Evolutionary conservation across 2,888 invertebrate genomes (phyloP).

Genomic region (Trichacis sp.): DNA sequence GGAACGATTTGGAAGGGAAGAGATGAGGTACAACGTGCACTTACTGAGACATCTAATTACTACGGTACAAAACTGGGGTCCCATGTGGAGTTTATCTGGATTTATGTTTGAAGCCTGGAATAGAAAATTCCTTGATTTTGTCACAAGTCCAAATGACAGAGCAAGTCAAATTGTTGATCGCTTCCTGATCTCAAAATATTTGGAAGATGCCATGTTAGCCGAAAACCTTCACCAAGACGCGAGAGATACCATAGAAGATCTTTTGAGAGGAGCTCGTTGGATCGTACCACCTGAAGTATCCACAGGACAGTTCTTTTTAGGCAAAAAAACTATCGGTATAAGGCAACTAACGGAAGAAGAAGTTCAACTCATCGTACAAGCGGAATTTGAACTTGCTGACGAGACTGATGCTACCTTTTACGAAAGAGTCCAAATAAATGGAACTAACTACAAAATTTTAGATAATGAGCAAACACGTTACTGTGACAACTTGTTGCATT

Average conservation of each 20-base stretch:
- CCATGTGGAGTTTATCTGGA: conserved; percentile 15
- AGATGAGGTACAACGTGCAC: conserved; percentile 23
- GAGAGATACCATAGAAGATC: background rate
- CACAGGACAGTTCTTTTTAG: background rate
- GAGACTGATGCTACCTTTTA: too few species aligned
- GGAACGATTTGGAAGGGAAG: conserved; percentile 3
- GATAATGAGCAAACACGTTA: too few species aligned
- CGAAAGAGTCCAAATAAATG: too few species aligned
- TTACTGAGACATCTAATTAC: conserved; percentile 9
- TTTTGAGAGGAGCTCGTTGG: background rate
- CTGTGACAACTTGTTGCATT: too few species aligned
- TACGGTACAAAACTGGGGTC: conserved; percentile 19
- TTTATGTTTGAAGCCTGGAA: conserved; percentile 21
- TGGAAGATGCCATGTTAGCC: background rate
- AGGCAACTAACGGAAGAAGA: too few species aligned
- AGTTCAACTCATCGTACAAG: too few species aligned
- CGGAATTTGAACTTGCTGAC: too few species aligned
- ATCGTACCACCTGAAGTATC: background rate
- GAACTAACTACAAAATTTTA: too few species aligned
- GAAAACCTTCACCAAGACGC: background rate
- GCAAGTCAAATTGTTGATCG: conserved; percentile 19
- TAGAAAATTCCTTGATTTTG: conserved; percentile 12
- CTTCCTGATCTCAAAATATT: background rate
- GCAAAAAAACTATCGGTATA: too few species aligned
- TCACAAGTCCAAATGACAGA: conserved; percentile 16